Conservation (phyloP, 2,888 invertebrate genomes). For the Cephalotes varians region DNA sequence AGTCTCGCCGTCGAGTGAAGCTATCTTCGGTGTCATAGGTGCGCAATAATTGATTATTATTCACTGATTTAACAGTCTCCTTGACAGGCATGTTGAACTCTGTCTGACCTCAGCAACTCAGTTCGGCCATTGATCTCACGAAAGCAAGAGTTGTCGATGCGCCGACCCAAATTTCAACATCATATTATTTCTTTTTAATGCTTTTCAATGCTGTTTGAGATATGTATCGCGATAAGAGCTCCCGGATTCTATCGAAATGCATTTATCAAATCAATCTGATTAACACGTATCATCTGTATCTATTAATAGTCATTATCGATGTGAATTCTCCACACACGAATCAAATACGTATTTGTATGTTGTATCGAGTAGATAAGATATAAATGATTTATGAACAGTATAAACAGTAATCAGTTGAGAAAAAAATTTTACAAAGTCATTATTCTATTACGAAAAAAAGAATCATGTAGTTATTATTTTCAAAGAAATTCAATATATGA, state of each 20-base stretch:
- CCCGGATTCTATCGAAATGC: background rate
- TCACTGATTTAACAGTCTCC: slow-evolving; percentile 55
- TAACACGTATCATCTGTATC: background rate
- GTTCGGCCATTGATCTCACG: slow-evolving; percentile 52
- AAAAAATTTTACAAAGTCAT: background rate
- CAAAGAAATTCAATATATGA: background rate
- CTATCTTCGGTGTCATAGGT: slow-evolving; percentile 56
- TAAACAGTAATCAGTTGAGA: background rate
- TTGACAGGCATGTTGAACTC: slow-evolving; percentile 55
- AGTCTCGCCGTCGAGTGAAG: slow-evolving; percentile 50
- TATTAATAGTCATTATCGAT: slow-evolving; percentile 15
- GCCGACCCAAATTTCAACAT: slow-evolving; percentile 44
- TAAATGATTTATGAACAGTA: slow-evolving; percentile 19
- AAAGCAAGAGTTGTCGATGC: slow-evolving; percentile 53
- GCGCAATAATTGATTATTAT: slow-evolving; percentile 53
- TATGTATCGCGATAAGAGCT: background rate
- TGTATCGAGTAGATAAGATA: slow-evolving; percentile 16
- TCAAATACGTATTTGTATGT: slow-evolving; percentile 26
- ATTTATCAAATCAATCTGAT: slow-evolving; percentile 4
- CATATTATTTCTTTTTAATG: background rate
- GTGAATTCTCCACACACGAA: slow-evolving; percentile 13
- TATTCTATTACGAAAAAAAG: background rate
- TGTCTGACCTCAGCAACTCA: slow-evolving; percentile 40
- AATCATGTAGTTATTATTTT: background rate
- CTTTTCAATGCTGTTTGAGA: slow-evolving; percentile 16